Conservation (phyloP, 2,888 invertebrate species). For the Linyphia triangularis region DNA sequence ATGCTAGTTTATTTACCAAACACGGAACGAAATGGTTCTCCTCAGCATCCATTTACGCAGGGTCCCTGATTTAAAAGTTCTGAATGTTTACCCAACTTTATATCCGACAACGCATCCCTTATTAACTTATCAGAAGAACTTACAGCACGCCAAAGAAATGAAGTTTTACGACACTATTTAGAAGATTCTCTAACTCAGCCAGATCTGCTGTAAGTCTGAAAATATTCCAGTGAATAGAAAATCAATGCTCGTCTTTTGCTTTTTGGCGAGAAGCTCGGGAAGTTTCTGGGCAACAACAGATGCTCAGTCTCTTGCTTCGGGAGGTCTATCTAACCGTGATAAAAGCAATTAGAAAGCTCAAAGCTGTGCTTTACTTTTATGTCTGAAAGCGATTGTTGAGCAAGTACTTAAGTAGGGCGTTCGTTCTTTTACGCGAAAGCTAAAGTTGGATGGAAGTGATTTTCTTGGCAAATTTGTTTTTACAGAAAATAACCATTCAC, state of each 20-base stretch:
- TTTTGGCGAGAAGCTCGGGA: conserved; percentile 35
- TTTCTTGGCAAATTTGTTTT: conserved; percentile 8
- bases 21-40: not conserved
- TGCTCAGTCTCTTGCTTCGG: conserved; percentile 13
- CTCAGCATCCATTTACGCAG: not conserved
- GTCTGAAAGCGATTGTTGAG: conserved; percentile 27
- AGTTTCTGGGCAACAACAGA: conserved; percentile 51
- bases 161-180: conserved; percentile 47
- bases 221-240: conserved; percentile 53
- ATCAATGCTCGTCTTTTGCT: conserved; percentile 58
- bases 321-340: conserved; percentile 49
- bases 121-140: not conserved
- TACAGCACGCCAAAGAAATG: conserved; percentile 10
- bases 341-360: conserved; percentile 65
- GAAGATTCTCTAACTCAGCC: conserved; percentile 5
- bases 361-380: conserved; percentile 43
- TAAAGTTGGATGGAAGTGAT: not conserved
- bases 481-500: not conserved
- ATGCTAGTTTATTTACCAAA: not conserved
- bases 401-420: conserved; percentile 21
- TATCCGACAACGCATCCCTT: not conserved
- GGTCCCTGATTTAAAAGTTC: not conserved
- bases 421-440: conserved; percentile 4
- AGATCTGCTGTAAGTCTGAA: conserved; percentile 13
- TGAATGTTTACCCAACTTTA: not conserved